Conservation (phyloP, 2,888 invertebrate genomes). For the Helleia helle region DNA sequence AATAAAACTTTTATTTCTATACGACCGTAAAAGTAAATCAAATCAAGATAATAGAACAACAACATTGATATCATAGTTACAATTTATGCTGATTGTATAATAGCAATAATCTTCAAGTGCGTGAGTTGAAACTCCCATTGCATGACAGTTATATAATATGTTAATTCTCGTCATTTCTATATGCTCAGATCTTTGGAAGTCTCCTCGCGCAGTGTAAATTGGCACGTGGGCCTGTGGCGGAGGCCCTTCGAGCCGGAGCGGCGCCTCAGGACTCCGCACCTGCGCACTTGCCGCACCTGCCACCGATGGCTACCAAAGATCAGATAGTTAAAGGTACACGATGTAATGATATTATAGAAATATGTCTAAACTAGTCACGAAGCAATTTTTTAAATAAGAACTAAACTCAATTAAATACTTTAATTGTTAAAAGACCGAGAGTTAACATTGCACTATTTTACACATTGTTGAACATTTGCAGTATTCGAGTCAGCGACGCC, state of each 20-base stretch:
- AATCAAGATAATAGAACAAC: too few relatives aligned
- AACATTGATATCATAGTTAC: too few relatives aligned
- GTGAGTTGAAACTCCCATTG: too few relatives aligned
- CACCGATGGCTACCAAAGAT: constrained; percentile 33
- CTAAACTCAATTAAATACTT: too few relatives aligned
- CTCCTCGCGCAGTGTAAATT: constrained; percentile 40
- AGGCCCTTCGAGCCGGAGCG: constrained; percentile 33
- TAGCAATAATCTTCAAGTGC: too few relatives aligned
- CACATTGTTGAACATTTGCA: constrained; percentile 17
- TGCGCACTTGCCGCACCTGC: constrained; percentile 24
- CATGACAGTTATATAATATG: too few relatives aligned
- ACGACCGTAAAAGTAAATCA: too few relatives aligned
- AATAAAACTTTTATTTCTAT: too few relatives aligned
- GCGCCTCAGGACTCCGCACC: constrained; percentile 13
- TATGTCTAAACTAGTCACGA: neutral
- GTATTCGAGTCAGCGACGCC: constrained; percentile 53
- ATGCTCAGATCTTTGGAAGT: constrained; percentile 36
- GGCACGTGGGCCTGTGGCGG: constrained; percentile 39
- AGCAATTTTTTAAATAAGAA: too few relatives aligned
- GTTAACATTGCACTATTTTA: neutral
- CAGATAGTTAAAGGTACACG: constrained; percentile 39
- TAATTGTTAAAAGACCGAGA: too few relatives aligned
- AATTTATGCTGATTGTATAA: too few relatives aligned
- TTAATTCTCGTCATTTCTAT: too few relatives aligned
- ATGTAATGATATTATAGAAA: neutral